Percentiles rank a stretch among this genome's conserved stretches.
These are phyloP conservation scores for Axis porcinus DNA, from an alignment of 2,113 vertebrate species.

Conservation along the genomic window DNA sequence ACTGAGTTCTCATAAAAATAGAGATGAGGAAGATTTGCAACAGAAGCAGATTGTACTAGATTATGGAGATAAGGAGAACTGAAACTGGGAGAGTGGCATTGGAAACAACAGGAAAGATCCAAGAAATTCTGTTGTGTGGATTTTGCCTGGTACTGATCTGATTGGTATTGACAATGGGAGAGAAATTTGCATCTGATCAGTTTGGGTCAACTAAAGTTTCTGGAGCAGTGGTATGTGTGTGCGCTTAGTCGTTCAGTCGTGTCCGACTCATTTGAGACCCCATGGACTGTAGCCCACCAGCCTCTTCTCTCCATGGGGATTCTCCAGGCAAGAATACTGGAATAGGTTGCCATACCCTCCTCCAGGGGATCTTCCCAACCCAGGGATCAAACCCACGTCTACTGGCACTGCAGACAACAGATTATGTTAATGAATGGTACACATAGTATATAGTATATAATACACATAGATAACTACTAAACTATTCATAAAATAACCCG, in stretches of 20 bases:
- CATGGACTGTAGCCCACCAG: not conserved
- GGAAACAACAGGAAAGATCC: not conserved
- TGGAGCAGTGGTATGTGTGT: not conserved
- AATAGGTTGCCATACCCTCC: not conserved
- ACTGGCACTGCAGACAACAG: not conserved
- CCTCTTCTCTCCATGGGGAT: not conserved
- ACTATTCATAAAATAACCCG: not conserved
- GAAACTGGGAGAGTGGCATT: not conserved
- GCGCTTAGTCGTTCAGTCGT: fast-evolving
- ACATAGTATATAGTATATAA: not conserved
- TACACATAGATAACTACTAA: not conserved
- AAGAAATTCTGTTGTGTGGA: not conserved
- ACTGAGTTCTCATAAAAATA: not conserved
- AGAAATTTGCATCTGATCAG: not conserved
- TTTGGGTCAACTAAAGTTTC: not conserved
- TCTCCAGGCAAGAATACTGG: not conserved
- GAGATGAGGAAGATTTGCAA: not conserved
- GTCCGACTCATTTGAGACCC: fast-evolving
- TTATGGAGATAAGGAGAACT: not conserved
- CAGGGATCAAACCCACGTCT: not conserved
- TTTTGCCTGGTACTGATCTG: not conserved
- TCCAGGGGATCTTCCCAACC: not conserved
- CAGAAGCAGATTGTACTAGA: not conserved
- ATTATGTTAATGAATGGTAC: not conserved
- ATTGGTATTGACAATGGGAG: not conserved